These are phyloP conservation scores for Pelodiscus sinensis DNA, from an alignment of 2,113 vertebrate species.

Conservation along the genomic window DNA sequence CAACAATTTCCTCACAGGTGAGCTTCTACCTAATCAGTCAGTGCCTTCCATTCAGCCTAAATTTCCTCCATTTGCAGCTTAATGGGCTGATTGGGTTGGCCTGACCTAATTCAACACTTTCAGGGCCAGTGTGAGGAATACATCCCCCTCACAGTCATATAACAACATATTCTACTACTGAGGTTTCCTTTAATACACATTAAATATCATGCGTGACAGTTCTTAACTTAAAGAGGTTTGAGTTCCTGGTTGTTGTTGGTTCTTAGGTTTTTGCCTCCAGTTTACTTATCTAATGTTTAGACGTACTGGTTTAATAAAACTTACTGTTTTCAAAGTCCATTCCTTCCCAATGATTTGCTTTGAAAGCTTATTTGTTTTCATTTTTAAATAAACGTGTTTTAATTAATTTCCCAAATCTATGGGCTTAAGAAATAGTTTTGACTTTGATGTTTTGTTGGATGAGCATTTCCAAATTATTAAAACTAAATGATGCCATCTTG, in stretches of 20 bases:
- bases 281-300: background rate
- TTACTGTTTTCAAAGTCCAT: background rate
- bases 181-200: background rate
- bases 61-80: background rate
- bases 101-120: background rate
- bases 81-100: background rate
- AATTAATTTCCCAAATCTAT: background rate
- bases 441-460: background rate
- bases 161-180: background rate
- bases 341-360: background rate
- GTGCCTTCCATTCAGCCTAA: background rate
- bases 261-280: background rate
- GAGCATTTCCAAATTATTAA: background rate
- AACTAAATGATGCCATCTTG: constrained; percentile 75
- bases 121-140: background rate
- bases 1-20: background rate
- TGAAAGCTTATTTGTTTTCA: background rate
- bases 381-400: background rate
- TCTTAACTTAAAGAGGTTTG: background rate
- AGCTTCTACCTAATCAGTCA: background rate
- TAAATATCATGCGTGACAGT: background rate
- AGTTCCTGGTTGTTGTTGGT: background rate
- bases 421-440: background rate
- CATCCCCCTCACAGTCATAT: background rate
- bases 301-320: background rate